These are phyloP conservation scores for Lasioglossum albipes DNA, from an alignment of 1,140 invertebrate species.

Conservation along the genomic window DNA sequence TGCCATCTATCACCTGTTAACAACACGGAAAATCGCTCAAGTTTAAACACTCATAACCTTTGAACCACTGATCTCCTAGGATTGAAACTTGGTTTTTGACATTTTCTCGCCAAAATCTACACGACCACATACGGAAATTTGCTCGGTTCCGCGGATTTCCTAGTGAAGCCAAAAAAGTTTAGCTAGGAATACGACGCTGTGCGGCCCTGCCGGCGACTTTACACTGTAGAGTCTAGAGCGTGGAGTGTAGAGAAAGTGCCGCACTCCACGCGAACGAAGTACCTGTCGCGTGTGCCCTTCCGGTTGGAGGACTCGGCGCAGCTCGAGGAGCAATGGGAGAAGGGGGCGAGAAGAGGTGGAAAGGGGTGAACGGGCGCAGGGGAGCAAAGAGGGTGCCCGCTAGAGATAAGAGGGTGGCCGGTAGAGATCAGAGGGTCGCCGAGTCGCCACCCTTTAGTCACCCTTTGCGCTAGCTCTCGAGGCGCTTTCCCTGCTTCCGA, in stretches of 20 bases:
- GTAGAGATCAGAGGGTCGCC: too few relatives aligned
- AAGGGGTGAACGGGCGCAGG: neutral
- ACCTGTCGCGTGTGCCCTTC: constrained; percentile 65
- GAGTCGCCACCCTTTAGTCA: constrained; percentile 48
- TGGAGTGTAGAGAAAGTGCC: constrained; percentile 51
- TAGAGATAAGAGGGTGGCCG: too few relatives aligned
- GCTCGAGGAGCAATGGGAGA: constrained; percentile 27
- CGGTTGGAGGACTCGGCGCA: constrained; percentile 55
- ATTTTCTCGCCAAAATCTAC: too few relatives aligned
- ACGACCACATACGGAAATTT: too few relatives aligned
- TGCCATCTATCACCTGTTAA: too few relatives aligned
- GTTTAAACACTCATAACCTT: too few relatives aligned
- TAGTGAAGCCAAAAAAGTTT: neutral
- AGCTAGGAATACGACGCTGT: neutral
- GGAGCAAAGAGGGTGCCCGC: too few relatives aligned
- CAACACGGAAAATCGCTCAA: too few relatives aligned
- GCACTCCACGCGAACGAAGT: constrained; percentile 64
- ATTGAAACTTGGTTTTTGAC: too few relatives aligned
- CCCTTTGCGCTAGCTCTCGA: constrained; percentile 29
- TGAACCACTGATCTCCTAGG: too few relatives aligned
- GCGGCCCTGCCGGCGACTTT: constrained; percentile 34
- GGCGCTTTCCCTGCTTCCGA: constrained; percentile 29
- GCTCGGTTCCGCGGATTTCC: neutral
- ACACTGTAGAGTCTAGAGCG: constrained; percentile 20
- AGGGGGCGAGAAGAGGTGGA: constrained; percentile 11